These are phyloP conservation scores for Acromyrmex charruanus DNA, from an alignment of 1,140 invertebrate species.

Conservation along the genomic window DNA sequence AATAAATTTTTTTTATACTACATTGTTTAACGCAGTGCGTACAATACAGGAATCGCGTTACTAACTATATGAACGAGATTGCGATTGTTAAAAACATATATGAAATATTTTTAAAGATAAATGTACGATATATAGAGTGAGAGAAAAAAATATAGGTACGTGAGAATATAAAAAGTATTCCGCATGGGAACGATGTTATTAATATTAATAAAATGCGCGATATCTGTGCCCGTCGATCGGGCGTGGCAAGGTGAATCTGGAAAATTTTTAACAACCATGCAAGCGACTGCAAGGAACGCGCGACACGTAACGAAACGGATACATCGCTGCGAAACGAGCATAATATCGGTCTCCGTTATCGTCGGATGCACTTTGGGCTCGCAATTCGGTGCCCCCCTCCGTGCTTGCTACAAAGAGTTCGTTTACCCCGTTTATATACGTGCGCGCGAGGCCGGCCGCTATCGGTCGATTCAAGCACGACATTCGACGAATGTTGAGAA, in stretches of 20 bases:
- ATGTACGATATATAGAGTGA: background rate
- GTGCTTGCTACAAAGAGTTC: slow-evolving; percentile 75
- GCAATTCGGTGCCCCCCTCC: slow-evolving; percentile 75
- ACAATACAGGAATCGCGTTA: background rate
- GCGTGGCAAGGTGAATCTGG: slow-evolving; percentile 30
- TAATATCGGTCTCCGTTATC: slow-evolving; percentile 77
- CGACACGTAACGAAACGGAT: slow-evolving; percentile 67
- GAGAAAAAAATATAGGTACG: background rate
- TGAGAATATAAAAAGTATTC: background rate
- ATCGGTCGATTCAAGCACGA: slow-evolving; percentile 84
- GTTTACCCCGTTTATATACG: slow-evolving; percentile 78
- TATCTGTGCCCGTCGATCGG: background rate
- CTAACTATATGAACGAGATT: background rate
- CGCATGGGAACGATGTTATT: background rate
- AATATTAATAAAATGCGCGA: slow-evolving; percentile 4
- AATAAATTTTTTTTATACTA: background rate
- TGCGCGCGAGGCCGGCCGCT: slow-evolving; percentile 79
- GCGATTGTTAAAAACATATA: background rate
- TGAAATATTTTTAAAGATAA: slow-evolving; percentile 19
- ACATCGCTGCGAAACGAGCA: slow-evolving; percentile 73
- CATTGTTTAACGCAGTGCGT: background rate
- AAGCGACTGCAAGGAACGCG: slow-evolving; percentile 40
- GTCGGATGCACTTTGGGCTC: slow-evolving; percentile 79
- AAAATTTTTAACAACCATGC: slow-evolving; percentile 59
- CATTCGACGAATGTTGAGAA: slow-evolving; percentile 69